Evolutionary conservation across 2,113 vertebrate genomes (phyloP).

Genomic region (Salvelinus fontinalis): DNA sequence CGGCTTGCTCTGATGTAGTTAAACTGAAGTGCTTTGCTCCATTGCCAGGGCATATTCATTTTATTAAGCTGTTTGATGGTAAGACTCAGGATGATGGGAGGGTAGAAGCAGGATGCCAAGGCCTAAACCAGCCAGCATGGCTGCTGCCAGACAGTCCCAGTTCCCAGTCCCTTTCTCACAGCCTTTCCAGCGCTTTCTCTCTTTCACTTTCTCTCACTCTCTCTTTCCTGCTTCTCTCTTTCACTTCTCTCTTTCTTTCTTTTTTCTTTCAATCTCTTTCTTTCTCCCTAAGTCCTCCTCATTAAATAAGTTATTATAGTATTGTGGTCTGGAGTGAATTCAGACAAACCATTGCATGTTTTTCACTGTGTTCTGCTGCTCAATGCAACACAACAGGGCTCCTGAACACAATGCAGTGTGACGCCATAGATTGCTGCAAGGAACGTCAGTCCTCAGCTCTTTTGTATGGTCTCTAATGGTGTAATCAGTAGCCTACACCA

Average conservation of each 20-base stretch:
- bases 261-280: not conserved
- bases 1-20: conserved; percentile 67
- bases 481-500: too few relatives aligned
- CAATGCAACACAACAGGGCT: too few relatives aligned
- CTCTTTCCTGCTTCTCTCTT: conserved; percentile 2
- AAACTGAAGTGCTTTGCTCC: conserved; percentile 63
- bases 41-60: conserved; percentile 60
- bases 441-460: too few relatives aligned
- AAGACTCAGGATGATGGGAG: conserved; percentile 12
- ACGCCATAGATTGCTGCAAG: too few relatives aligned
- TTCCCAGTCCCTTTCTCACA: not conserved
- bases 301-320: not conserved
- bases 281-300: conserved; percentile 5
- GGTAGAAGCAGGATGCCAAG: conserved; percentile 47
- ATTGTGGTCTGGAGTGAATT: not conserved
- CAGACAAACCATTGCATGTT: not conserved
- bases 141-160: conserved; percentile 1
- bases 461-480: too few relatives aligned
- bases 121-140: conserved; percentile 23
- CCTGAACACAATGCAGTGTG: too few relatives aligned
- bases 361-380: too few relatives aligned
- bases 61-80: conserved; percentile 53
- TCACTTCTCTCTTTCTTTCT: not conserved
- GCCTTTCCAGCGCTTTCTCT: too few relatives aligned
- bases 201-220: too few relatives aligned